A percentile compares a stretch with the other conserved stretches of the same genome.
Evolutionary conservation across 2,888 invertebrate species (phyloP).

Genomic region (Meloe dianella): DNA sequence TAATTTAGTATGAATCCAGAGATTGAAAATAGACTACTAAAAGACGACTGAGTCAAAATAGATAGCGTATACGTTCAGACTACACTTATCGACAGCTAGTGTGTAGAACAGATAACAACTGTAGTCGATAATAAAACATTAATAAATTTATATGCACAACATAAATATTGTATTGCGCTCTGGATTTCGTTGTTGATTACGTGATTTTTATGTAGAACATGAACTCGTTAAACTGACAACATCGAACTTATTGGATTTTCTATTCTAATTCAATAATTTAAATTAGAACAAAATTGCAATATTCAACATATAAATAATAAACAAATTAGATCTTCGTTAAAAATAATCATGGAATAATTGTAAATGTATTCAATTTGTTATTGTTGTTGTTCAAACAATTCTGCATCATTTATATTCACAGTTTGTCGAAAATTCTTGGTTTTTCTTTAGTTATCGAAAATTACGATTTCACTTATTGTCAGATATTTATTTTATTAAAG

Average conservation of each 20-base stretch:
- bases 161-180: background rate
- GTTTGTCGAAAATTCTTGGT: background rate
- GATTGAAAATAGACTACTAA: background rate
- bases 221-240: slow-evolving; percentile 12
- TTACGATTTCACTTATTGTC: background rate
- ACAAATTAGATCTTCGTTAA: background rate
- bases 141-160: slow-evolving; percentile 9
- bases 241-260: slow-evolving; percentile 1
- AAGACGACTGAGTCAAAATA: background rate
- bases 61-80: background rate
- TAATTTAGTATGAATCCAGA: no score
- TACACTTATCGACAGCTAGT: background rate
- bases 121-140: background rate
- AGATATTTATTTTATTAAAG: background rate
- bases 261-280: background rate
- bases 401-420: background rate
- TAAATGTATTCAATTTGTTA: background rate
- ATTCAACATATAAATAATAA: background rate
- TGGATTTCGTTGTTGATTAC: slow-evolving; percentile 11
- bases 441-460: background rate
- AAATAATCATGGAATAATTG: background rate
- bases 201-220: slow-evolving; percentile 15
- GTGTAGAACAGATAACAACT: background rate
- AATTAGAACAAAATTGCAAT: background rate
- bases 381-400: background rate